Evolutionary conservation across 1,140 invertebrate genomes (phyloP).

Genomic region (Aphaenogaster floridana): DNA sequence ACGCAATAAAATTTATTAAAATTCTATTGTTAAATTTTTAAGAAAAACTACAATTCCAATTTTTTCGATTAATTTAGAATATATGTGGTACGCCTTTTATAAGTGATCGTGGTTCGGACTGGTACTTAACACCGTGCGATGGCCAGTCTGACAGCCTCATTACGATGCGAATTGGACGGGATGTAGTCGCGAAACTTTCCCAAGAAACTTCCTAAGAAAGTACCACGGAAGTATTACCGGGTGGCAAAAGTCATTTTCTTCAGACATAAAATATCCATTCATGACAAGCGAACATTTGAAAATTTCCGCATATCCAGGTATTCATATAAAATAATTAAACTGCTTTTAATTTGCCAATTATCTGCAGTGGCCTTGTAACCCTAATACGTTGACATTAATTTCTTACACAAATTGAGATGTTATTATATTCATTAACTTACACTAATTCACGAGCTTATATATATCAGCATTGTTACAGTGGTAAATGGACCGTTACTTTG

Average conservation of each 20-base stretch:
- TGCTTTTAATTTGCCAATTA: not conserved
- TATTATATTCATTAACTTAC: conserved; percentile 16
- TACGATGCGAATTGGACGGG: conserved; percentile 61
- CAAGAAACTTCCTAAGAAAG: conserved; percentile 60
- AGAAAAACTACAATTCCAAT: not conserved
- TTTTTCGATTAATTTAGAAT: conserved; percentile 14
- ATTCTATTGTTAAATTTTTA: not conserved
- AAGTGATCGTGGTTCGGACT: conserved; percentile 18
- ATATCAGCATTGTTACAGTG: conserved; percentile 37
- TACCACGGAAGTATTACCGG: conserved; percentile 48
- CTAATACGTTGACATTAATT: conserved; percentile 15
- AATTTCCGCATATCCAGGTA: conserved; percentile 9
- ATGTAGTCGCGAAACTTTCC: conserved; percentile 58
- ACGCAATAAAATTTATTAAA: not conserved
- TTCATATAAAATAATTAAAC: conserved; percentile 10
- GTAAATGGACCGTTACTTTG: conserved; percentile 60
- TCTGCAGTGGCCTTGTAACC: not conserved
- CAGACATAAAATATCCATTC: conserved; percentile 50
- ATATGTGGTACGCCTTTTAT: not conserved
- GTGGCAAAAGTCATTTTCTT: conserved; percentile 51
- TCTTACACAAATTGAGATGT: conserved; percentile 18
- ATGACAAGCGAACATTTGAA: conserved; percentile 27
- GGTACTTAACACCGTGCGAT: conserved; percentile 51
- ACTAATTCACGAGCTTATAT: not conserved
- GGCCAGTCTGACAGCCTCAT: conserved; percentile 60